Conservation (phyloP, 2,113 vertebrate genomes). For the Elaphurus davidianus region DNA sequence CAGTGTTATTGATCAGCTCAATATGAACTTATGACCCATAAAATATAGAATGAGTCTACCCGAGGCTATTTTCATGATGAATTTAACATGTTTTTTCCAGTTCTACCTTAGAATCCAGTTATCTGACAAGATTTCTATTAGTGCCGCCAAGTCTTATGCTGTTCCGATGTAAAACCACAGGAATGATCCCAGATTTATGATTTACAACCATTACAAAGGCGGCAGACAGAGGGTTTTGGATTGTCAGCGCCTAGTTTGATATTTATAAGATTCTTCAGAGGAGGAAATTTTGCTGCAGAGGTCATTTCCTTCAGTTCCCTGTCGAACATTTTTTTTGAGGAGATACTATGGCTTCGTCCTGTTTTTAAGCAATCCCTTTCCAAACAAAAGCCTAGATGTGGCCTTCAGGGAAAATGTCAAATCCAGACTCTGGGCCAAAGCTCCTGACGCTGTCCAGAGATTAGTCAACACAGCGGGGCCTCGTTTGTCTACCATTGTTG, state of each 20-base stretch:
- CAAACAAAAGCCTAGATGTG: conserved; percentile 58
- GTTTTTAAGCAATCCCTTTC: conserved; percentile 50
- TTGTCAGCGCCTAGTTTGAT: conserved; percentile 16
- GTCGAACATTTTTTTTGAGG: conserved; percentile 21
- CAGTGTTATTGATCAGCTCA: conserved; percentile 30
- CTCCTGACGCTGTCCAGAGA: background rate
- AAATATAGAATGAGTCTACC: background rate
- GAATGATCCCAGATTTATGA: background rate
- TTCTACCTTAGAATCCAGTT: conserved; percentile 1
- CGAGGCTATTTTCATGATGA: background rate
- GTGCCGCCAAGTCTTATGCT: background rate
- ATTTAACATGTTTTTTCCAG: background rate
- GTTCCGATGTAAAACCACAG: background rate
- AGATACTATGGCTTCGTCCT: conserved; percentile 1
- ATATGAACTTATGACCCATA: background rate
- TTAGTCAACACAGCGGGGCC: background rate
- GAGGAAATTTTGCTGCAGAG: conserved; percentile 35
- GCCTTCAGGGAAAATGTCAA: conserved; percentile 65
- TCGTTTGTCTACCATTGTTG: background rate
- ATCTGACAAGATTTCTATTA: conserved; percentile 5
- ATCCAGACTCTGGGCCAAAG: conserved; percentile 13
- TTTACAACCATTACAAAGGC: background rate
- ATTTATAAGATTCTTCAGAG: conserved; percentile 52
- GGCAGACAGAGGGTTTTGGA: background rate
- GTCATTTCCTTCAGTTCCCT: conserved; percentile 40